A percentile compares a stretch with the other conserved stretches of the same genome.
Conservation (phyloP, 2,797 vertebrate genomes). For the Gymnopithys bicolor region DNA sequence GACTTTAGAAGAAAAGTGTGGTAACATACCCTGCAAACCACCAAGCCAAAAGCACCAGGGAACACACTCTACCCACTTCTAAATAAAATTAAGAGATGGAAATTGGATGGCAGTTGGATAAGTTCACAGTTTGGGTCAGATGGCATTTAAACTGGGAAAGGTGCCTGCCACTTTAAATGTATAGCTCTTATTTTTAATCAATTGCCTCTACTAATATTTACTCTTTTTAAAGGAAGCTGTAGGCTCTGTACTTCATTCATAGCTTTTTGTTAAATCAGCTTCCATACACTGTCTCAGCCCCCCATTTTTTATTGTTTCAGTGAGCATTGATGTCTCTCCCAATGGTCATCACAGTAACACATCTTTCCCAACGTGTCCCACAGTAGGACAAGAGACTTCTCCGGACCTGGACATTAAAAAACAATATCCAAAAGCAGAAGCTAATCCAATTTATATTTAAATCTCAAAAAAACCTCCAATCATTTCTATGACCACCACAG, state of each 20-base stretch:
- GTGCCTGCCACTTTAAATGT: not conserved
- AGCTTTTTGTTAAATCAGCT: not conserved
- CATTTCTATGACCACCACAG: not conserved
- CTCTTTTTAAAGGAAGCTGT: not conserved
- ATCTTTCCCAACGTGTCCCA: not conserved
- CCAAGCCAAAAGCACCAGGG: not conserved
- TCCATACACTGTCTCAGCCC: not conserved
- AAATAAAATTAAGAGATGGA: not conserved
- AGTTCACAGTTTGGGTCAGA: not conserved
- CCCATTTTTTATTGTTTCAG: not conserved
- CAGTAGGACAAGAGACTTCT: not conserved
- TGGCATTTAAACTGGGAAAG: conserved; percentile 19
- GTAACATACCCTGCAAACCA: not conserved
- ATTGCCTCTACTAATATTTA: not conserved
- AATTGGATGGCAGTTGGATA: not conserved
- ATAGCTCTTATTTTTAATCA: conserved; percentile 8
- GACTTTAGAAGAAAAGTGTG: not conserved
- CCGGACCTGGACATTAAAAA: not conserved
- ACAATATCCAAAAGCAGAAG: not conserved
- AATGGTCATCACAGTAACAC: not conserved
- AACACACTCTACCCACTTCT: not conserved
- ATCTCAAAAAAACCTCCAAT: not conserved
- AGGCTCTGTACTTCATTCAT: not conserved
- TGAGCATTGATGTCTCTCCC: not conserved
- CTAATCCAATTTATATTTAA: not conserved